Base-by-base conservation (phyloP, 2,888 invertebrate genomes). In the Caenorhabditis sp. region DNA sequence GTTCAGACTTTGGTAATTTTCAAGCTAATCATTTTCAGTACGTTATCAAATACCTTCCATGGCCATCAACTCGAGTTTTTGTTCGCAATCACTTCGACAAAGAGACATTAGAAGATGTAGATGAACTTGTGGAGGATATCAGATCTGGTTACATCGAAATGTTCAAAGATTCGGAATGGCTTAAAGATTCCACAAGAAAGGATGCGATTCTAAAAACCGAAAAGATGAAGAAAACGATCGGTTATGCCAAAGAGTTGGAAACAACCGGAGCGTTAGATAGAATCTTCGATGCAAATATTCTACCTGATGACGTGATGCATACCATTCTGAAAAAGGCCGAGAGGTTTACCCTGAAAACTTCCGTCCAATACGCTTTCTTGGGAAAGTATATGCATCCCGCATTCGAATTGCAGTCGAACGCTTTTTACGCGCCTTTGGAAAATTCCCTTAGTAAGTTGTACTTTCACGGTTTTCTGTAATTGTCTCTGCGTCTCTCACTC, bases 11-110 rank as follows among this genome's bases (percentile, higher is more conserved):
- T 16, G 7, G 5, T 44, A 28, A 56, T 16, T 26, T 38, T 19
- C 19, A 35, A 35, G n/a, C 38, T 14, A 16, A 19, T 6, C 5
- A 38, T 14, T 26, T 58, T 16, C 68, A 76, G 75, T 5, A 19
- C 1, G n/a, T 59, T 0, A 38, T 59, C 7, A 26, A 47, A 2
- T 3, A n/a, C 6, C 59, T 76, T 16, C 75, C 75, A 1, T 35
- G 22, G 0, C 58, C 75, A 24, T 24, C 75, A 7, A 19, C 49
- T 22, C 58, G 66, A 2, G 49, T 76, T 19, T 68, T 56, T 14
- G 68, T 59, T 6, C 58, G 59, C 6, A 47, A 68, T 35, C 47
- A 49, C 44, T 49, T 76, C 16, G 24, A 76, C 24, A 76, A 68
- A n/a, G 28, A 66, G 1, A 59, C 47, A n/a, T 10, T 68, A 31